Conservation (phyloP, 2,888 invertebrate species). For the Habroteleia sp. region DNA sequence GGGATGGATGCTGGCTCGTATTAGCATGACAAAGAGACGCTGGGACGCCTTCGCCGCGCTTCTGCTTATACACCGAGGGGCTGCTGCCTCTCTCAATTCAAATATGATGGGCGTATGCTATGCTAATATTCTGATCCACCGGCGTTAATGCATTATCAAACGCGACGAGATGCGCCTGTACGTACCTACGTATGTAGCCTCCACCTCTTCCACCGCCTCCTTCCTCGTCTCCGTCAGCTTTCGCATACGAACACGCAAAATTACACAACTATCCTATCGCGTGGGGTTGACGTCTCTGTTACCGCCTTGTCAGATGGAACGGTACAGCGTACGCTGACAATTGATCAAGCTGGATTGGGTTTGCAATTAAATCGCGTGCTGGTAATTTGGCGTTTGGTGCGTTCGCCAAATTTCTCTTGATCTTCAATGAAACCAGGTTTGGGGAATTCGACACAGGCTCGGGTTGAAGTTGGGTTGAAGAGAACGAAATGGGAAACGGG, state of each 20-base stretch:
- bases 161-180: slow-evolving; percentile 71
- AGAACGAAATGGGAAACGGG: too few relatives aligned
- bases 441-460: too few relatives aligned
- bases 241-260: slow-evolving; percentile 44
- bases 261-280: slow-evolving; percentile 55
- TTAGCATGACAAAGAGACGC: slow-evolving; percentile 81
- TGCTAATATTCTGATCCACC: slow-evolving; percentile 80
- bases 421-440: too few relatives aligned
- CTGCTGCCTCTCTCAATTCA: slow-evolving; percentile 76
- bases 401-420: too few relatives aligned
- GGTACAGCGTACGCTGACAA: slow-evolving; percentile 1
- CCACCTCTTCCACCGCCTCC: slow-evolving; percentile 27
- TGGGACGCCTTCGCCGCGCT: slow-evolving; percentile 79
- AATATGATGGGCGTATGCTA: slow-evolving; percentile 81
- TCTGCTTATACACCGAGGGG: slow-evolving; percentile 75
- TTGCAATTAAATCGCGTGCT: slow-evolving; percentile 1
- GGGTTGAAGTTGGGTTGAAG: too few relatives aligned
- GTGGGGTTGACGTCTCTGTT: slow-evolving; percentile 66
- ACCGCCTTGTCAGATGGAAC: slow-evolving; percentile 46
- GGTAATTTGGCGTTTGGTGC: too few relatives aligned
- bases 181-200: slow-evolving; percentile 62
- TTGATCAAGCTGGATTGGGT: neutral
- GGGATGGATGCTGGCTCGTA: slow-evolving; percentile 76
- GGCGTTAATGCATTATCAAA: slow-evolving; percentile 81
- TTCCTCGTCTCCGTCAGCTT: slow-evolving; percentile 28